phyloP scores from a whole-genome alignment of 2,113 vertebrate genomes.

The Tychaedon coryphoeus region DNA sequence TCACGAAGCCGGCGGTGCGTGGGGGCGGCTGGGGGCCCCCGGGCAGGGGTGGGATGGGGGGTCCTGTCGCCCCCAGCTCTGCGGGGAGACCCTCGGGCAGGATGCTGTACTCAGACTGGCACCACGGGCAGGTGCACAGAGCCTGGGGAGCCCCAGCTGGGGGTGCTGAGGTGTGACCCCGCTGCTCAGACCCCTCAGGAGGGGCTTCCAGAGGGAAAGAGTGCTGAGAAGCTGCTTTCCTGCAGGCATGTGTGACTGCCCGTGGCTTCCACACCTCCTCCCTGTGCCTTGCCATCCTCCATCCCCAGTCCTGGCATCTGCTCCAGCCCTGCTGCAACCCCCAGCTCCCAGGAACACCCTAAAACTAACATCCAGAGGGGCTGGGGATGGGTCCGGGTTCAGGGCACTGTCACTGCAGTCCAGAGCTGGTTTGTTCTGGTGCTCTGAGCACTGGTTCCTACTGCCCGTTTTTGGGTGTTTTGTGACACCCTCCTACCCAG shows the following conservation, averaged over 20 bases:
- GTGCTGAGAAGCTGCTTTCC: accelerated
- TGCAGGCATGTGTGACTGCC: neutral
- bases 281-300: neutral
- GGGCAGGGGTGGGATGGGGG: neutral
- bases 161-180: neutral
- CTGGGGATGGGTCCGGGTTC: neutral
- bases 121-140: neutral
- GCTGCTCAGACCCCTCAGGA: accelerated
- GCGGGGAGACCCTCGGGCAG: accelerated
- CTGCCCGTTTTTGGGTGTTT: neutral
- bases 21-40: neutral
- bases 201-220: neutral
- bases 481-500: accelerated
- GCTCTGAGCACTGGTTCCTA: neutral
- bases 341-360: neutral
- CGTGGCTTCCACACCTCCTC: neutral
- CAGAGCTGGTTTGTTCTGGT: neutral
- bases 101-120: neutral
- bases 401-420: neutral
- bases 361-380: neutral
- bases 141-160: neutral
- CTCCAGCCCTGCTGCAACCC: neutral
- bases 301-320: accelerated
- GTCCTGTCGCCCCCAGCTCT: accelerated
- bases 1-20: neutral